Base-by-base conservation (phyloP, 1,140 invertebrate species). In the Drosophila gunungcola region DNA sequence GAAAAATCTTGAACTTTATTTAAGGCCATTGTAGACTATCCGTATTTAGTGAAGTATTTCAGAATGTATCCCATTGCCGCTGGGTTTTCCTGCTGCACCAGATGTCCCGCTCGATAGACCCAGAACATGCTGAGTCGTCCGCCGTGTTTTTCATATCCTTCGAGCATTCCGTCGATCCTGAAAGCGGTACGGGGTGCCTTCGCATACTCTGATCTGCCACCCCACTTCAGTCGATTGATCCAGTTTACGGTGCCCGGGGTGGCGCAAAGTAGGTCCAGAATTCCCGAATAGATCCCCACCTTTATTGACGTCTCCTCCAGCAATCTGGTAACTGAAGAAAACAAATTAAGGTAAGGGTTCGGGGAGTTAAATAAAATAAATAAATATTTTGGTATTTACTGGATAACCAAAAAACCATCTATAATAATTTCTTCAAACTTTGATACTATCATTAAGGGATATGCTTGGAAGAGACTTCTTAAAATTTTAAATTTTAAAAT, bases 101-200 rank as follows among this genome's bases (percentile, higher is more conserved):
- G 94, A 82, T 95, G 94, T 10, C 94, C 94, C 42, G 94, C 94
- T 42, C 94, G 92, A 11, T 94, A 89, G 45, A 97, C 94, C 95
- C 96, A 97, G 80, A 96, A 97, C 90, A 97, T 94, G 25, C 93
- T 92, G 29, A 97, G 95, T 57, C 95, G 95, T 13, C 94, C 94
- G 55, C 94, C 94, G 2, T 92, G 88, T 80, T 96, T 96, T 39
- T 94, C 93, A 79, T 95, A 96, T 5, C 95, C 96, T 78, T 95
- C 95, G 13, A 95, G 93, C 5, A 93, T 86, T 6, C 93, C 85
- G 42, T 95, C 79, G 60, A 94, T 93, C 74, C 93, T 92, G 21
- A 96, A 92, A 0, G 95, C 93, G 2, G 67, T 54, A 9, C 95
- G 93, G 0, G 78, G 60, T 0, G 95, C 92, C 3, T 76, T 91